A percentile compares a stretch with the other conserved stretches of the same genome.
Conservation (phyloP, 2,113 vertebrate species). For the Panurus biarmicus region DNA sequence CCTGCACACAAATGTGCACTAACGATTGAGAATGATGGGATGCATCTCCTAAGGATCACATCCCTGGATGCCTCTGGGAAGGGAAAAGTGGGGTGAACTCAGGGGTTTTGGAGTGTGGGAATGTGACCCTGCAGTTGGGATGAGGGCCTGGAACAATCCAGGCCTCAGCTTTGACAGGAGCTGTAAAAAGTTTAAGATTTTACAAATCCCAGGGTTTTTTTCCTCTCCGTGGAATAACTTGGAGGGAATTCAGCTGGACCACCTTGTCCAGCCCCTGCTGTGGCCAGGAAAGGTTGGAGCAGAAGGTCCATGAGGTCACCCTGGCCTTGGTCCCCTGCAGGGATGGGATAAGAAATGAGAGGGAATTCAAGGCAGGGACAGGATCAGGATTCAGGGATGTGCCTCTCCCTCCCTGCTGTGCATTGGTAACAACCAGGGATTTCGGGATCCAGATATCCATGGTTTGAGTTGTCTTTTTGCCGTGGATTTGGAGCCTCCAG, state of each 20-base stretch:
- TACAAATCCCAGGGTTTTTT: not conserved
- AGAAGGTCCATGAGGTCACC: not conserved
- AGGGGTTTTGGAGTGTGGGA: not conserved
- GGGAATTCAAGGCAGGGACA: accelerated
- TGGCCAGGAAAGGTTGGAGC: not conserved
- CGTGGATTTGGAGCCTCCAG: not conserved
- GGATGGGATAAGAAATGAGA: not conserved
- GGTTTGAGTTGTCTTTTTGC: not conserved
- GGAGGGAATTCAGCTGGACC: not conserved
- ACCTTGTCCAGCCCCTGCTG: not conserved
- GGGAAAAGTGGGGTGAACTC: not conserved
- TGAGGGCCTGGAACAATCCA: not conserved
- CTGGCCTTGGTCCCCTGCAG: not conserved
- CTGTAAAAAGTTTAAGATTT: too few species aligned
- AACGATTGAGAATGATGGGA: accelerated
- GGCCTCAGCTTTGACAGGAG: accelerated
- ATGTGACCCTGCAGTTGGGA: not conserved
- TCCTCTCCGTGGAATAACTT: not conserved
- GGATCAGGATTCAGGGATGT: not conserved
- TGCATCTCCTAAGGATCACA: accelerated
- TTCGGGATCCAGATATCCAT: not conserved
- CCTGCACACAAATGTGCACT: accelerated
- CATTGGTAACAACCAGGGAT: not conserved
- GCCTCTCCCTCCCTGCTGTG: not conserved
- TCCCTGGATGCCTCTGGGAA: not conserved